Evolutionary conservation across 2,888 invertebrate species (phyloP).

Genomic region (Cheilosia soror): DNA sequence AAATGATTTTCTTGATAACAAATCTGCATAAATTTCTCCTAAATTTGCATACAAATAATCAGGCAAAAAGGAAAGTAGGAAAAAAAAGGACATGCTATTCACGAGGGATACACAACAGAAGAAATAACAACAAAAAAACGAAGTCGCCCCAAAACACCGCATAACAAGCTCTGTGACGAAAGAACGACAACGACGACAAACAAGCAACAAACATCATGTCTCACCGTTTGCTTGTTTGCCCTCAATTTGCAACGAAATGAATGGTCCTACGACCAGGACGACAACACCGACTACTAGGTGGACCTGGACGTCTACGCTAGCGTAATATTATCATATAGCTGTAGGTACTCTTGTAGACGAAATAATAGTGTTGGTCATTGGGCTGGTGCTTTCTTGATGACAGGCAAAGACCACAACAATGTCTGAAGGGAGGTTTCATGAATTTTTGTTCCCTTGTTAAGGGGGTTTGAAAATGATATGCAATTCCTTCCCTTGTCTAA

Average conservation of each 20-base stretch:
- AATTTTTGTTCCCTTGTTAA: conserved; percentile 16
- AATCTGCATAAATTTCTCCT: conserved; percentile 79
- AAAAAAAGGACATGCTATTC: conserved; percentile 35
- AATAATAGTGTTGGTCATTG: conserved; percentile 67
- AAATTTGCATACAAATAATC: conserved; percentile 80
- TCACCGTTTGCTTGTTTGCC: conserved; percentile 72
- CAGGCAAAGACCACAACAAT: conserved; percentile 27
- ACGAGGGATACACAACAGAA: conserved; percentile 9
- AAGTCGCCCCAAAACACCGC: conserved; percentile 60
- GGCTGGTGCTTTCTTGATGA: conserved; percentile 55
- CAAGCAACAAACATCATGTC: conserved; percentile 71
- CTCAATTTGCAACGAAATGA: conserved; percentile 69
- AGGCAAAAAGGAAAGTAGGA: conserved; percentile 31
- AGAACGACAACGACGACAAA: conserved; percentile 61
- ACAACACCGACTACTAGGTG: neutral
- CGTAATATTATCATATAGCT: neutral
- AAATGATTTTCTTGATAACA: conserved; percentile 74
- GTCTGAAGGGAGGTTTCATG: conserved; percentile 10
- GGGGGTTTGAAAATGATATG: conserved; percentile 62
- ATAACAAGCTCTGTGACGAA: conserved; percentile 71
- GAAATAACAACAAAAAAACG: conserved; percentile 35
- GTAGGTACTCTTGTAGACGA: conserved; percentile 19
- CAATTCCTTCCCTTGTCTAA: conserved; percentile 26
- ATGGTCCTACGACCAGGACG: conserved; percentile 24
- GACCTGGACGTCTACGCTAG: neutral